phyloP scores from a whole-genome alignment of 2,888 invertebrate species.

The Lapara coniferarum region DNA sequence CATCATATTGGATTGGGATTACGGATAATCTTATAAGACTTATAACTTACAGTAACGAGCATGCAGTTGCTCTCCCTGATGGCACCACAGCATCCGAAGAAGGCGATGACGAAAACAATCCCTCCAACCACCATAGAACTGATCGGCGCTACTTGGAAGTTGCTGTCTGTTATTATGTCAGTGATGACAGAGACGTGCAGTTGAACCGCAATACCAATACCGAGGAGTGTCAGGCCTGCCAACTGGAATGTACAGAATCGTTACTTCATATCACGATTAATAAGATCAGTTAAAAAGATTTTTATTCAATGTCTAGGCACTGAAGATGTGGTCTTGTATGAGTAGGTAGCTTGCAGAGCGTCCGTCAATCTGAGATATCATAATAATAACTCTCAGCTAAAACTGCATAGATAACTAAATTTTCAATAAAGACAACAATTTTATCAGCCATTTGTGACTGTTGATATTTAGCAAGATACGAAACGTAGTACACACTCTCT shows the following conservation, averaged over 20 bases:
- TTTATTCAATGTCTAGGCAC: neutral
- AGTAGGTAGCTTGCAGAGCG: no score
- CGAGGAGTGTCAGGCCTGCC: conserved; percentile 86
- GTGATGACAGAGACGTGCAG: conserved; percentile 77
- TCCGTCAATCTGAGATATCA: no score
- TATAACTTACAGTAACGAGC: conserved; percentile 88
- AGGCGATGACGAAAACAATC: conserved; percentile 90
- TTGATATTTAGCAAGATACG: no score
- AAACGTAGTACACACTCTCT: no score
- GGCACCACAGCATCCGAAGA: conserved; percentile 95
- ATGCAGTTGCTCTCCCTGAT: conserved; percentile 93
- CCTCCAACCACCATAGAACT: conserved; percentile 86
- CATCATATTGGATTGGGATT: neutral
- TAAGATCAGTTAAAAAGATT: neutral
- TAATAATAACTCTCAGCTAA: no score
- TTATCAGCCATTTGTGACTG: no score
- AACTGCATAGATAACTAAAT: no score
- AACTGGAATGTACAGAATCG: conserved; percentile 80
- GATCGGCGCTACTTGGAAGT: conserved; percentile 82
- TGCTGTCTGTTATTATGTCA: conserved; percentile 58
- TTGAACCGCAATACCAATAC: conserved; percentile 85
- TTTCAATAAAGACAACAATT: no score
- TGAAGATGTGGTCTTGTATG: no score
- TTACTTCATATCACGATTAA: conserved; percentile 34
- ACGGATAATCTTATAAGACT: neutral